Evolutionary conservation across 2,888 invertebrate genomes (phyloP), one percentile per base, ranked within the genome.

Genomic region (Chymomyza amoena): DNA sequence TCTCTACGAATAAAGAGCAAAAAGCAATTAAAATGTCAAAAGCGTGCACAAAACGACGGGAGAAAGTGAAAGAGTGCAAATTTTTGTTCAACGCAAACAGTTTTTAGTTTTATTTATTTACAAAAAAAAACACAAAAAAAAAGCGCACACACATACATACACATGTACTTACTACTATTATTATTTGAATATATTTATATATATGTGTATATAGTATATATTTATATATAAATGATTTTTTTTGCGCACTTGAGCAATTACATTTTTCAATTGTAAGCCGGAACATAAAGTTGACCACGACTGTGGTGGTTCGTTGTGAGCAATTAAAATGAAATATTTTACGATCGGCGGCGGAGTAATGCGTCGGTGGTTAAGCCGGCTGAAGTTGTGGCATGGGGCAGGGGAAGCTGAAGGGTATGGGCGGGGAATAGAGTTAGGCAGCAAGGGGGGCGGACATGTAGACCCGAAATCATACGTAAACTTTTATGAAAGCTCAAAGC

Each of bases 21-120:
- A 84, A 81, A 87, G 83, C 87, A 84, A 84, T 87, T 84, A 87
- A 84, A 84, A 84, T 87, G 87, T 84, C 85, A 87, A 84, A 84
- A 85, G 86, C 85, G 85, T 83, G 83, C 87, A 85, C 85, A 87
- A 28, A 28, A 32, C 32, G 32, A 85, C 81, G 79, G 85, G 81
- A 87, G 88, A 85, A 87, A 85, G 84, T 81, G 78, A 80, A 84
- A 81, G 85, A 83, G 84, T 80, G 81, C 83, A 83, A 84, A 85
- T 79, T 81, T 32, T 81, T 68, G 70, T 70, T 59, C 65, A 72
- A 65, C 72, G 64, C 66, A 74, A 75, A 71, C 32, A 52, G 64
- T 71, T 71, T 70, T 64, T 60, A 66, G 66, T 61, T 73, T 32
- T 64, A 68, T 61, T 52, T 70, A 25, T 62, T 61, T 28, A 36